Conservation (phyloP, 2,113 vertebrate genomes). For the Antechinus stuartii region DNA sequence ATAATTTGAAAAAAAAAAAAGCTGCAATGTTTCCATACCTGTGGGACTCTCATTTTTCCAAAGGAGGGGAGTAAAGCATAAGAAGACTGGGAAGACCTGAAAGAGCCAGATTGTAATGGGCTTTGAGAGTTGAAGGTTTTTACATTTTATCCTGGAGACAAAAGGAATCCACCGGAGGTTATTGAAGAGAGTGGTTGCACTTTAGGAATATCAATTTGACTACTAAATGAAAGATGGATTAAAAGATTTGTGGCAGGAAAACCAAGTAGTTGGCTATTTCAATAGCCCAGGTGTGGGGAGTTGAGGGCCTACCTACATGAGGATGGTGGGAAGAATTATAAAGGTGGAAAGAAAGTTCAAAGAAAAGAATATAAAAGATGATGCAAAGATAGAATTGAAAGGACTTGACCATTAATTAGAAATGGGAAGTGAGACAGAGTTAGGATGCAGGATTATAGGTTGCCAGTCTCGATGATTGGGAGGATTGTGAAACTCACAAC, state of each 20-base stretch:
- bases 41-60: too few relatives aligned
- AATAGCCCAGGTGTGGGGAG: background rate
- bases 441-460: background rate
- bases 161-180: background rate
- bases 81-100: too few relatives aligned
- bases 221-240: background rate
- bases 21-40: too few relatives aligned
- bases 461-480: background rate
- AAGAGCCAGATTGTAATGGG: too few relatives aligned
- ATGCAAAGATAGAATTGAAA: background rate
- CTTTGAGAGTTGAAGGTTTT: background rate
- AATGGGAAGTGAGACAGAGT: background rate
- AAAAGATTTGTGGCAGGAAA: background rate
- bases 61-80: too few relatives aligned
- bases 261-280: background rate
- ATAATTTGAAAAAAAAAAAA: too few relatives aligned
- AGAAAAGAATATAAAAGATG: background rate
- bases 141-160: background rate
- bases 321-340: background rate
- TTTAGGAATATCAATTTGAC: constrained; percentile 6
- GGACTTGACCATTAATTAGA: background rate
- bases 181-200: background rate
- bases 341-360: too few relatives aligned
- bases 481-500: background rate
- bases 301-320: background rate